Conservation (phyloP, 35 echinoderm and acorn worm genomes). For the Stichopus chloronotus region DNA sequence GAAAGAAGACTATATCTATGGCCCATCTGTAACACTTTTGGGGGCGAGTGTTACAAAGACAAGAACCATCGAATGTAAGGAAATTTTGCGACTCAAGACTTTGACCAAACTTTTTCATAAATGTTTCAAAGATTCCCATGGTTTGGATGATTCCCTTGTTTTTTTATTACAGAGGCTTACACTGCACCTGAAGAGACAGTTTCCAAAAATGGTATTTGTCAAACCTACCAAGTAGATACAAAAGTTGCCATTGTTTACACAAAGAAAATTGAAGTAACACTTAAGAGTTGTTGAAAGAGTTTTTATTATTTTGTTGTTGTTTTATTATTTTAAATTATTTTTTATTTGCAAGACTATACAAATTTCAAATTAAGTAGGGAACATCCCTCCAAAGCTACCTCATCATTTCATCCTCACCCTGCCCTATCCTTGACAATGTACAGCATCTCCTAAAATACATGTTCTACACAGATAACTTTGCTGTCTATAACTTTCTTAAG, state of each 20-base stretch:
- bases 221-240: not conserved
- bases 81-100: not conserved
- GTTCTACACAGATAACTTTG: not conserved
- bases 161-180: not conserved
- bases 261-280: not conserved
- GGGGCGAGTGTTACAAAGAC: not conserved
- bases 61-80: not conserved
- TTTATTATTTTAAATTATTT: conserved; percentile 20
- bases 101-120: not conserved
- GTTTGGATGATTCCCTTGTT: not conserved
- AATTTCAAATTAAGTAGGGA: not conserved
- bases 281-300: not conserved
- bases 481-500: not conserved
- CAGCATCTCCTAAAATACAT: not conserved
- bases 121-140: not conserved
- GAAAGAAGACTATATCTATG: not conserved
- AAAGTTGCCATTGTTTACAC: not conserved
- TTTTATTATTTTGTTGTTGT: not conserved
- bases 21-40: not conserved
- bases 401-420: not conserved
- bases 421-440: too few species aligned
- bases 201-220: not conserved
- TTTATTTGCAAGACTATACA: not conserved
- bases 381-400: not conserved
- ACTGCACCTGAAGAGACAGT: not conserved